A percentile compares a stretch with the other conserved stretches of the same genome.
Evolutionary conservation across 2,113 vertebrate species (phyloP).

Genomic region (Tenrec ecaudatus): DNA sequence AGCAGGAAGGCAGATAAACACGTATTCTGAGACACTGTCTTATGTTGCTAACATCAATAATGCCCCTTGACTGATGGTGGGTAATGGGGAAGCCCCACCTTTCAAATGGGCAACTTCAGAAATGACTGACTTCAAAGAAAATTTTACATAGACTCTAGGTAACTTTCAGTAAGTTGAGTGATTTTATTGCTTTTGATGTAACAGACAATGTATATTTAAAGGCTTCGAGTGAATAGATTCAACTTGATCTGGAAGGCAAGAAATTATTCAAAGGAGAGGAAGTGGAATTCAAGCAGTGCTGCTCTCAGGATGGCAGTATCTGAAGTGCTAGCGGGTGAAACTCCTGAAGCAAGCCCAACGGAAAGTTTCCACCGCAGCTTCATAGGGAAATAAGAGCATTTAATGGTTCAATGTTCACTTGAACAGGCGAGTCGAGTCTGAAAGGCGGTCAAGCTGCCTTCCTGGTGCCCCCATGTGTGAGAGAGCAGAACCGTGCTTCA

Average conservation of each 20-base stretch:
- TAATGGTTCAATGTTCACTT: too few species aligned
- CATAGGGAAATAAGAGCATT: background rate
- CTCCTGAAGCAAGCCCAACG: background rate
- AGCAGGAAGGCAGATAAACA: background rate
- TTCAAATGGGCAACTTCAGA: slow-evolving; percentile 20
- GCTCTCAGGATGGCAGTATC: background rate
- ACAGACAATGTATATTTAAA: slow-evolving; percentile 19
- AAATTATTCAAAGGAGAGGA: background rate
- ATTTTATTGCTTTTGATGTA: background rate
- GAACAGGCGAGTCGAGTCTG: background rate
- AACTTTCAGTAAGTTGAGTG: background rate
- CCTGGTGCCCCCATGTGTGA: background rate
- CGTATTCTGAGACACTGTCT: background rate
- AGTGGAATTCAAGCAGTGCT: background rate
- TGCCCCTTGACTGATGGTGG: background rate
- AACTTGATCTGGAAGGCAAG: slow-evolving; percentile 38
- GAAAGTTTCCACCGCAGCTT: background rate
- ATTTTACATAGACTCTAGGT: background rate
- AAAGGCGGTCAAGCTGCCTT: background rate
- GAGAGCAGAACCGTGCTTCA: background rate
- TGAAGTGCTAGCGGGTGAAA: slow-evolving; percentile 27
- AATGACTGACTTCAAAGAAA: background rate
- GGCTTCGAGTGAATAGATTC: slow-evolving; percentile 44
- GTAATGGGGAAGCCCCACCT: background rate
- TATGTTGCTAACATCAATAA: background rate